These are phyloP conservation scores for Carlito syrichta DNA, from an alignment of 2,113 vertebrate species.

Conservation along the genomic window DNA sequence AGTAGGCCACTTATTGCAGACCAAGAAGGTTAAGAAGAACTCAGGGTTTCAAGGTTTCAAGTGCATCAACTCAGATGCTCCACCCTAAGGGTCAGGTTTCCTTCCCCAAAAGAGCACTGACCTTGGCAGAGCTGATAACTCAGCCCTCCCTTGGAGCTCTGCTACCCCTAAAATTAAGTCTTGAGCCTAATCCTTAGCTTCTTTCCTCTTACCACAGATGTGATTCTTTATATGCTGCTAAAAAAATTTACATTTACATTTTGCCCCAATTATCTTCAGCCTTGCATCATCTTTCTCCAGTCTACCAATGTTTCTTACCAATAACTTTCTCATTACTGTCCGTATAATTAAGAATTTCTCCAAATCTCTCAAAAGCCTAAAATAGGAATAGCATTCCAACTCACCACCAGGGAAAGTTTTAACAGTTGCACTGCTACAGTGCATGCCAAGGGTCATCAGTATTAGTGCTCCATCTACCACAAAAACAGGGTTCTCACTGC, in stretches of 20 bases:
- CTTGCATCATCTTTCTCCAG: not conserved
- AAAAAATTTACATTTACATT: not conserved
- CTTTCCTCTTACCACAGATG: not conserved
- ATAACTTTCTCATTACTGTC: not conserved
- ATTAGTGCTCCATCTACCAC: not conserved
- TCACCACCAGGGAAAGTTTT: not conserved
- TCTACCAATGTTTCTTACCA: not conserved
- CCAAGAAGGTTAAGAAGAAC: not conserved
- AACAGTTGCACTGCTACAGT: not conserved
- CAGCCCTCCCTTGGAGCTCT: not conserved
- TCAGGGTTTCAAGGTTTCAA: not conserved
- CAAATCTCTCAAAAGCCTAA: slow-evolving; percentile 1
- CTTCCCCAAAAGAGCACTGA: not conserved
- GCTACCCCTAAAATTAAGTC: not conserved
- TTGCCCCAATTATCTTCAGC: not conserved
- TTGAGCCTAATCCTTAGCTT: not conserved
- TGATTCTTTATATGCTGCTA: not conserved
- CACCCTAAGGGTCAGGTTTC: not conserved
- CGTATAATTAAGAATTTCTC: not conserved
- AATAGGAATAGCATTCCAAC: not conserved
- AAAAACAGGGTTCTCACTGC: not conserved
- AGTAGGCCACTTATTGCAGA: not conserved
- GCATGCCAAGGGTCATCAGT: not conserved
- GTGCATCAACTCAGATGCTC: not conserved
- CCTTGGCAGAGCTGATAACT: not conserved